These are phyloP conservation scores for Pyrocoelia pectoralis DNA, from an alignment of 2,888 invertebrate species.

Conservation along the genomic window DNA sequence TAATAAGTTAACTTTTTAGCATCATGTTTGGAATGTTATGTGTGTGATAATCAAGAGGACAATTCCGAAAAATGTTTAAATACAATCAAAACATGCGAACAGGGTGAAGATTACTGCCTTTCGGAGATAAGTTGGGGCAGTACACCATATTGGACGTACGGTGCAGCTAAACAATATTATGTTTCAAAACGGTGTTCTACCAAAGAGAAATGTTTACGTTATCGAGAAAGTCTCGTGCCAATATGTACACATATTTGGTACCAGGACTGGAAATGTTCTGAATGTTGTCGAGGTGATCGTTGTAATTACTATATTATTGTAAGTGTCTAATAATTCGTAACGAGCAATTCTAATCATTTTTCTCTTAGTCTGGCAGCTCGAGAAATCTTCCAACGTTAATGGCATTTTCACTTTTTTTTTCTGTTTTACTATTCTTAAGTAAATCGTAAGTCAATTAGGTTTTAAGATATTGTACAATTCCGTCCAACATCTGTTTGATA, in stretches of 20 bases:
- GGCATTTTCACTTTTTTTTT: neutral
- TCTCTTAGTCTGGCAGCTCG: slow-evolving; percentile 16
- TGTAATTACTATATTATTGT: slow-evolving; percentile 96
- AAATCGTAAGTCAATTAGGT: neutral
- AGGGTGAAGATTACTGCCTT: slow-evolving; percentile 85
- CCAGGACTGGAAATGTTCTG: slow-evolving; percentile 95
- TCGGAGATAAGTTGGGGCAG: slow-evolving; percentile 94
- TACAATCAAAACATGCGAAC: slow-evolving; percentile 90
- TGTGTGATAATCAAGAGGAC: slow-evolving; percentile 91
- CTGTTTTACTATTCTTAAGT: neutral
- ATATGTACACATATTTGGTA: slow-evolving; percentile 93
- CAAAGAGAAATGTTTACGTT: slow-evolving; percentile 78
- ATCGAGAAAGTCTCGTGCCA: slow-evolving; percentile 74
- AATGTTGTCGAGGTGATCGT: slow-evolving; percentile 94
- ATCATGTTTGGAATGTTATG: slow-evolving; percentile 85
- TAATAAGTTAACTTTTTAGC: slow-evolving; percentile 60
- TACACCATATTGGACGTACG: slow-evolving; percentile 95
- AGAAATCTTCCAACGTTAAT: neutral
- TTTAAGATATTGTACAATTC: slow-evolving; percentile 1
- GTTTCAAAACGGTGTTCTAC: slow-evolving; percentile 91
- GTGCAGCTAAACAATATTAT: slow-evolving; percentile 91
- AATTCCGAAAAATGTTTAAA: slow-evolving; percentile 92
- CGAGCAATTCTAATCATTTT: neutral
- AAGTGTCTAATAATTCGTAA: slow-evolving; percentile 62
- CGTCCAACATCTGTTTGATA: slow-evolving; percentile 10